These are phyloP conservation scores for Drosophila borealis DNA, from an alignment of 2,888 invertebrate species.

Conservation along the genomic window DNA sequence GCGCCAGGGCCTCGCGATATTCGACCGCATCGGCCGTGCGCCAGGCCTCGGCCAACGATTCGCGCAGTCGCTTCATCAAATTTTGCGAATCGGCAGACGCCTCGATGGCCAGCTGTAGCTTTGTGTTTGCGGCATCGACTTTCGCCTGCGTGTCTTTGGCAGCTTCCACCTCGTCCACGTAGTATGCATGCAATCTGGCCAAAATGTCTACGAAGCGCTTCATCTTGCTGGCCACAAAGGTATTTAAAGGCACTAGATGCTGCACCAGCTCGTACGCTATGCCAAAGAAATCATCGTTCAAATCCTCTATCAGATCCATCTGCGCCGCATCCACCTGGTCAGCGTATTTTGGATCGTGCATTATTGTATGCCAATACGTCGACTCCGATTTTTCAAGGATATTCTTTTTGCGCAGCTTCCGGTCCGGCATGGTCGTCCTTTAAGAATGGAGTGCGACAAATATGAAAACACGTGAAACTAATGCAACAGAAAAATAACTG, in stretches of 20 bases:
- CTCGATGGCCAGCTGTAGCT: slow-evolving; percentile 75
- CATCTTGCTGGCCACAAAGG: slow-evolving; percentile 72
- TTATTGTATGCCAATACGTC: fast-evolving
- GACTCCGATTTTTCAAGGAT: background rate
- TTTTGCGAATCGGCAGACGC: slow-evolving; percentile 73
- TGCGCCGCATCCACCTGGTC: slow-evolving; percentile 60
- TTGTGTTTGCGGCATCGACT: slow-evolving; percentile 69
- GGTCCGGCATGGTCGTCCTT: background rate
- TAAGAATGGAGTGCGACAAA: background rate
- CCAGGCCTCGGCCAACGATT: slow-evolving; percentile 62
- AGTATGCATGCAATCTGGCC: slow-evolving; percentile 69
- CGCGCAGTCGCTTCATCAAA: slow-evolving; percentile 69
- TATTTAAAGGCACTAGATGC: slow-evolving; percentile 55
- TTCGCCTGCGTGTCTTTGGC: slow-evolving; percentile 51
- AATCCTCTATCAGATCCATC: slow-evolving; percentile 72
- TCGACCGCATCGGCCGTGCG: slow-evolving; percentile 43
- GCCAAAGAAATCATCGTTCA: slow-evolving; percentile 77
- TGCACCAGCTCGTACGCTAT: slow-evolving; percentile 64
- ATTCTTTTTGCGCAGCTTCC: slow-evolving; percentile 6
- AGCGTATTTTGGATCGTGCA: slow-evolving; percentile 6
- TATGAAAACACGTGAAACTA: slow-evolving; percentile 1
- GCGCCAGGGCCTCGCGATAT: slow-evolving; percentile 15
- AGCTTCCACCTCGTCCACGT: slow-evolving; percentile 59
- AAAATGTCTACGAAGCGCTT: slow-evolving; percentile 75
- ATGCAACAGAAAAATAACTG: background rate